These are phyloP conservation scores for Struthio camelus DNA, from an alignment of 2,113 vertebrate genomes.

Conservation along the genomic window DNA sequence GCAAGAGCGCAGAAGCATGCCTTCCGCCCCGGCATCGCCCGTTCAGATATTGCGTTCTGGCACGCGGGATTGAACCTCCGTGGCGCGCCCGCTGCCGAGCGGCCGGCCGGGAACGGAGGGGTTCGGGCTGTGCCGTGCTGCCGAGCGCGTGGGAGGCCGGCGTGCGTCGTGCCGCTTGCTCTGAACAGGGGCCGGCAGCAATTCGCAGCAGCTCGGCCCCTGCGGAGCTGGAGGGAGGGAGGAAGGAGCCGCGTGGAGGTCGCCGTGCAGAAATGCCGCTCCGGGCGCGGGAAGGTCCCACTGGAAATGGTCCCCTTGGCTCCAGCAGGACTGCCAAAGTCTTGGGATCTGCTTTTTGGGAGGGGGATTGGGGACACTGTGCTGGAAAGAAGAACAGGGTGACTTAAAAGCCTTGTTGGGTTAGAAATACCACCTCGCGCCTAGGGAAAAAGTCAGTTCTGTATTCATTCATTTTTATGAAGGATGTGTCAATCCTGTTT, in stretches of 20 bases:
- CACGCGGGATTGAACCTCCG: background rate
- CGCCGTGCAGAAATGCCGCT: background rate
- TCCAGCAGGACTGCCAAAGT: background rate
- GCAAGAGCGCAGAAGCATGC: background rate
- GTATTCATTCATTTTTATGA: background rate
- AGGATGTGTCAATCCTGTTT: background rate
- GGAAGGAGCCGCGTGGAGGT: background rate
- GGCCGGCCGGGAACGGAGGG: fast-evolving
- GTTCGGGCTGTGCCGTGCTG: background rate
- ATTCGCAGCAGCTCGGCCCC: background rate
- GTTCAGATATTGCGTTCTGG: background rate
- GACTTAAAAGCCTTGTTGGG: background rate
- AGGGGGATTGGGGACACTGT: background rate
- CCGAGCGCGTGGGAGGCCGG: fast-evolving
- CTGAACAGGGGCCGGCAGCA: background rate
- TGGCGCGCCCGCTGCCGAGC: background rate
- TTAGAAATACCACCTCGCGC: background rate
- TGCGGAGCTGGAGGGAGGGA: background rate
- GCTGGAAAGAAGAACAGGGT: background rate
- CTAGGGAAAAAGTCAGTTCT: background rate
- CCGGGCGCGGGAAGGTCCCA: fast-evolving
- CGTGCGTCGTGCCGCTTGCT: fast-evolving
- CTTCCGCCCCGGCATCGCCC: background rate
- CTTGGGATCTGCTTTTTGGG: fast-evolving
- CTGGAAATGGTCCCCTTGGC: background rate